Base-by-base conservation (phyloP, 2,888 invertebrate genomes). In the Mimumesa dahlbomi region DNA sequence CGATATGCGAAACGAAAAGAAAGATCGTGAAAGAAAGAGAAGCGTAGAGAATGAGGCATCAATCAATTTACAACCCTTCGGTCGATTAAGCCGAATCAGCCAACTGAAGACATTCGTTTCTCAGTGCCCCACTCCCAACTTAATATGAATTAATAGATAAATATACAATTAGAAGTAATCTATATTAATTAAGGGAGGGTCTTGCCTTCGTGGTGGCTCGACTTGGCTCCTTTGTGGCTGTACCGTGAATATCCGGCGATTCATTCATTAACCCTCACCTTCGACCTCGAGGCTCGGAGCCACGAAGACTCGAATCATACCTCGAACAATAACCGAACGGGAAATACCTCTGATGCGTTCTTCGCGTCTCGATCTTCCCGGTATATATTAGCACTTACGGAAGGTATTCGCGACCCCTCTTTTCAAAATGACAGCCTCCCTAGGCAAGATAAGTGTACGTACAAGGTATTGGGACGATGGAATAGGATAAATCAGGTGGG, bases 161-260 rank as follows among this genome's bases (percentile, higher is more conserved):
- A 88, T 87, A 88, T 88, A 88, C 87, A 89, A 89, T 89, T 88
- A 87, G 83, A 84, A 84, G 86, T 88, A 88, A 89, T 89, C 88
- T 89, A 88, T 89, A 88, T 89, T 88, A 88, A 89, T 89, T 88
- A 88, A 87, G 85, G 82, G 75, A 82, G 83, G 83, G 84, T 80
- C 83, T 84, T 81, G 79, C 77, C 82, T 84, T 82, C 81, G 78
- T 68, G 80, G 81, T 78, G 77, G 82, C 77, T 82, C 76, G 73
- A 79, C 84, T 83, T 83, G 82, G 77, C 80, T 86, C 84, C 85
- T 85, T 87, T 85, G 86, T 83, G 82, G 80, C 81, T 83, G 84
- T 84, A 84, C 79, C 84, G 79, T 84, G 86, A 88, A 87, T 88
- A 88, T 88, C 88, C 88, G 88, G 87, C 86, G 86, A 87, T 88